Evolutionary conservation across 2,888 invertebrate species (phyloP).

Genomic region (Gari tellinella): DNA sequence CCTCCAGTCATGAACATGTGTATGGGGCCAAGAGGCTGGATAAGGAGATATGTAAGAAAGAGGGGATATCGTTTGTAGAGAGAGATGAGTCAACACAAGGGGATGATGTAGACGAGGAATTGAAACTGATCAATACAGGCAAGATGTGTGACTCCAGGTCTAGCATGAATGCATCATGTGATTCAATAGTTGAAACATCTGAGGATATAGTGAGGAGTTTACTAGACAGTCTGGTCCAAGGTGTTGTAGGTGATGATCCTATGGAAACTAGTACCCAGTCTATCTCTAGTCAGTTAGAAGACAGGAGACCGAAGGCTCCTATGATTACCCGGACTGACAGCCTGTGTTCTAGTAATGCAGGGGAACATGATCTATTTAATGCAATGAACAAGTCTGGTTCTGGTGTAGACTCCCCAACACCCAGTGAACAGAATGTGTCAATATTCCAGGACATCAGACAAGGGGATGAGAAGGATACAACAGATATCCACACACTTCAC

Average conservation of each 20-base stretch:
- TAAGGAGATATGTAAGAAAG: slow-evolving; percentile 80
- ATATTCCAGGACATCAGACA: slow-evolving; percentile 49
- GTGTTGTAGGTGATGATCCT: slow-evolving; percentile 29
- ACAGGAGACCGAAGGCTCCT: slow-evolving; percentile 11
- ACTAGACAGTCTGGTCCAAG: slow-evolving; percentile 71
- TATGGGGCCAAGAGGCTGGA: slow-evolving; percentile 77
- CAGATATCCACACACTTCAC: slow-evolving; percentile 90
- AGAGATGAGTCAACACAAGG: slow-evolving; percentile 64
- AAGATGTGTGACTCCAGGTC: background rate
- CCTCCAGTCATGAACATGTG: slow-evolving; percentile 63
- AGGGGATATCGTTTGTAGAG: slow-evolving; percentile 81
- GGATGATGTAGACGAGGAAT: slow-evolving; percentile 45
- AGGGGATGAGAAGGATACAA: slow-evolving; percentile 65
- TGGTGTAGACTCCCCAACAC: slow-evolving; percentile 74
- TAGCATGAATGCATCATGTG: slow-evolving; percentile 12
- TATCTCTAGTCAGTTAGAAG: slow-evolving; percentile 75
- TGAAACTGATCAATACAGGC: background rate
- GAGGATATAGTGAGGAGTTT: slow-evolving; percentile 85
- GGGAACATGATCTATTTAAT: slow-evolving; percentile 73
- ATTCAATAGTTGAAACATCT: slow-evolving; percentile 74
- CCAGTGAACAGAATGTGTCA: slow-evolving; percentile 72
- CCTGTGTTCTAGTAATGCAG: slow-evolving; percentile 61
- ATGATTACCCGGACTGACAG: slow-evolving; percentile 41
- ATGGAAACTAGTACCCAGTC: slow-evolving; percentile 85
- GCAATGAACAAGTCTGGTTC: slow-evolving; percentile 69